Conservation (phyloP, 37 sponge, comb jelly and placozoan genomes). For the Chondrosia reniformis region DNA sequence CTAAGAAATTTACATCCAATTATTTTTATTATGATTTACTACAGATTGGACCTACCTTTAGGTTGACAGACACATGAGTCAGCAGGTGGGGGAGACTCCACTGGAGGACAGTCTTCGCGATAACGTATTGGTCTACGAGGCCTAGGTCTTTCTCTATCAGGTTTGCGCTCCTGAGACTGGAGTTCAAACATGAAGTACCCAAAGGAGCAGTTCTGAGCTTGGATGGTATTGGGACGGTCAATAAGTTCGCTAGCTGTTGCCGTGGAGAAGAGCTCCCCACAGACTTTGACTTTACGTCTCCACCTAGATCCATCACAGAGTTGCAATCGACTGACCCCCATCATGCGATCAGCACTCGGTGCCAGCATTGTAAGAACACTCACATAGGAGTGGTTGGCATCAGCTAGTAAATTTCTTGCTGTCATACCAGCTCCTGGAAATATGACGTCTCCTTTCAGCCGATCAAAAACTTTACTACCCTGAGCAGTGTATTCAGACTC, state of each 20-base stretch:
- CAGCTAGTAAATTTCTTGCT: not conserved
- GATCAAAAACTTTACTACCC: constrained; percentile 22
- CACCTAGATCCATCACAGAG: constrained; percentile 31
- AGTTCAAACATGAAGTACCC: constrained; percentile 44
- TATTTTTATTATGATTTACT: too few relatives aligned
- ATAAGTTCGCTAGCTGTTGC: constrained; percentile 26
- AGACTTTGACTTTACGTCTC: constrained; percentile 27
- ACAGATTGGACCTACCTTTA: too few relatives aligned
- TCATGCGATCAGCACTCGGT: constrained; percentile 33
- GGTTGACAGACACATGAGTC: too few relatives aligned
- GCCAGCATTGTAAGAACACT: constrained; percentile 30
- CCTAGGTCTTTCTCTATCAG: too few relatives aligned
- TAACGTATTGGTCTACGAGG: too few relatives aligned
- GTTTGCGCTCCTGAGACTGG: too few relatives aligned
- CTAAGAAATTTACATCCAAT: too few relatives aligned
- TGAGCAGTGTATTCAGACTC: constrained; percentile 19
- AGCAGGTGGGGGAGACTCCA: too few relatives aligned
- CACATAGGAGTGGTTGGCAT: constrained; percentile 19
- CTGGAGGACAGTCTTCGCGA: too few relatives aligned
- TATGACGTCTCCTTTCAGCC: not conserved
- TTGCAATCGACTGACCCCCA: constrained; percentile 41
- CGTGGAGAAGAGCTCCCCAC: constrained; percentile 47
- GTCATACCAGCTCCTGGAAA: constrained; percentile 13
- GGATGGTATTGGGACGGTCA: constrained; percentile 16
- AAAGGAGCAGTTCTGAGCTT: constrained; percentile 47